Conservation (phyloP, 2,888 invertebrate species). For the Schizaphis graminum region DNA sequence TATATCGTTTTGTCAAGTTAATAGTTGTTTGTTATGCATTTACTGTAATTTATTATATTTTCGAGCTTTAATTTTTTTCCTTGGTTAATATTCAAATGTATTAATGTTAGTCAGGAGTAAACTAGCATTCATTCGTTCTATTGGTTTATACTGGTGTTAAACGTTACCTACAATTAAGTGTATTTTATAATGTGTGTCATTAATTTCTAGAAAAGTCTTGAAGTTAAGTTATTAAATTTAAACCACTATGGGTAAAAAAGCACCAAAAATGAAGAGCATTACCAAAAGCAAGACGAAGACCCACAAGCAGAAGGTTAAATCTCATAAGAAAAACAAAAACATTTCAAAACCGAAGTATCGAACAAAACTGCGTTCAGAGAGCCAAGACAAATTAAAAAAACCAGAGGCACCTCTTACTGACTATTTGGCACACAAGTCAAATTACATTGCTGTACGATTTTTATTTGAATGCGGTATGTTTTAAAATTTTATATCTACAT, state of each 20-base stretch:
- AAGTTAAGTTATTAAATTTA: not conserved
- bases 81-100: not conserved
- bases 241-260: constrained; percentile 50
- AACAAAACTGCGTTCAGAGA: constrained; percentile 45
- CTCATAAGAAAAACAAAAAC: constrained; percentile 59
- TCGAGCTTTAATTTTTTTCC: not conserved
- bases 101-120: not conserved
- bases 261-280: constrained; percentile 50
- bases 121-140: not conserved
- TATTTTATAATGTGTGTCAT: not conserved
- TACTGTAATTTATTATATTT: not conserved
- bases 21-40: not conserved
- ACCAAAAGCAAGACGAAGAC: constrained; percentile 53
- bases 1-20: not conserved
- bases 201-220: constrained; percentile 8
- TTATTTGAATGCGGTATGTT: constrained; percentile 82
- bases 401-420: constrained; percentile 75
- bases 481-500: constrained; percentile 27
- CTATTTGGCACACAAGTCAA: constrained; percentile 75
- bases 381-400: constrained; percentile 70
- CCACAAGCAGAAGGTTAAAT: constrained; percentile 55
- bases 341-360: constrained; percentile 54
- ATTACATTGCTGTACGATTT: constrained; percentile 72
- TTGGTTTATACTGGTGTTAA: no score
- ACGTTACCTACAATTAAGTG: not conserved